These are phyloP conservation scores for Diadumene lineata DNA, from an alignment of 92 coral and sea anemone species.

Conservation along the genomic window DNA sequence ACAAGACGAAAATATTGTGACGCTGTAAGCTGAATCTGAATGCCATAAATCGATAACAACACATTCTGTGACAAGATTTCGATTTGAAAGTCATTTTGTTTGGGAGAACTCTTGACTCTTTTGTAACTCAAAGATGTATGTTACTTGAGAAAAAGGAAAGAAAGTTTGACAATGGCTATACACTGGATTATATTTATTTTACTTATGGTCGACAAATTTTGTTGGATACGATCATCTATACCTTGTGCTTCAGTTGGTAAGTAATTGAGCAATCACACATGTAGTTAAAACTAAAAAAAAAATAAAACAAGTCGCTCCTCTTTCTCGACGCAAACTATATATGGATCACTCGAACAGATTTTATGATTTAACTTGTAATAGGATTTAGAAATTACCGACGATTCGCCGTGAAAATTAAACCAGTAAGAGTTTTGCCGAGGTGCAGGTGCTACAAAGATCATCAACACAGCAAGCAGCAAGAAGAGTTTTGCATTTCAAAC, in stretches of 20 bases:
- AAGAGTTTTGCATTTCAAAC: not conserved
- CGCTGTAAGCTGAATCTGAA: not conserved
- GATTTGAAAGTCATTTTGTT: too few species aligned
- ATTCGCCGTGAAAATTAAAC: too few species aligned
- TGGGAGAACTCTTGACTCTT: not conserved
- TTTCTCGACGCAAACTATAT: too few species aligned
- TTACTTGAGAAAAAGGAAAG: not conserved
- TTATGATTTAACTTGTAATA: too few species aligned
- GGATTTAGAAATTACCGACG: too few species aligned
- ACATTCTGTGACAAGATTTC: too few species aligned
- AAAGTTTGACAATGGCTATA: not conserved
- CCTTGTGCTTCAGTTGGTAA: constrained; percentile 20
- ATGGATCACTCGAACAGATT: too few species aligned
- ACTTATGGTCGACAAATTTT: not conserved
- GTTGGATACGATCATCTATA: not conserved
- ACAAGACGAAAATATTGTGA: not conserved
- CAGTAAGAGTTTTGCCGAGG: too few species aligned
- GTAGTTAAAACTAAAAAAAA: not conserved
- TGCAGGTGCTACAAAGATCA: not conserved
- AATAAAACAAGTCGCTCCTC: not conserved
- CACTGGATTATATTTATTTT: not conserved
- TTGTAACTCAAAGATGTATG: constrained; percentile 2
- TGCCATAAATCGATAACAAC: not conserved
- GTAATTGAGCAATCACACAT: constrained; percentile 31
- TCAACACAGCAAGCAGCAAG: not conserved